Conservation (phyloP, 2,113 vertebrate genomes). For the Aramus guarauna region DNA sequence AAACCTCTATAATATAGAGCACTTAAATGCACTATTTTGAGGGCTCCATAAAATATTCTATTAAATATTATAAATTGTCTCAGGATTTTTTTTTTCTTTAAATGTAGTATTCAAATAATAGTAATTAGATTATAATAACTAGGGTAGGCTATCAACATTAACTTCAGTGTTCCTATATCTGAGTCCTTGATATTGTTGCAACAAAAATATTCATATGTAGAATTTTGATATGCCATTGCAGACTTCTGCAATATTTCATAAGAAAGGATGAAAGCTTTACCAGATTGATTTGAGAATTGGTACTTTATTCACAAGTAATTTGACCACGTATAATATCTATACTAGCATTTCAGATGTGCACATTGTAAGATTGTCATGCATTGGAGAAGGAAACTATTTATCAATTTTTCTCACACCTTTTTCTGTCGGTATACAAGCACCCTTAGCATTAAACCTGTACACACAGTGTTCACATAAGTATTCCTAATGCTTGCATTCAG, state of each 20-base stretch:
- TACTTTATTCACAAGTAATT: neutral
- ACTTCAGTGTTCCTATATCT: neutral
- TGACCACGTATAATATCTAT: neutral
- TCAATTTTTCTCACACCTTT: neutral
- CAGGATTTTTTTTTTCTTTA: neutral
- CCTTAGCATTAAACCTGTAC: neutral
- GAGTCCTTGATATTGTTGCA: neutral
- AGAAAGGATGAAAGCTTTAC: neutral
- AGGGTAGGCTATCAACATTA: neutral
- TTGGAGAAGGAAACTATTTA: neutral
- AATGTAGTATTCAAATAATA: neutral
- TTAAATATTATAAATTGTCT: neutral
- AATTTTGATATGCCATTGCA: neutral
- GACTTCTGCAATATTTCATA: neutral
- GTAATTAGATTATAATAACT: neutral
- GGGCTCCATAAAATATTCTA: neutral
- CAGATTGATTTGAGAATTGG: neutral
- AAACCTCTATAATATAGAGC: neutral
- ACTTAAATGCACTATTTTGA: neutral
- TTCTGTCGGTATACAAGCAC: neutral
- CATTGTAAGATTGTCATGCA: neutral
- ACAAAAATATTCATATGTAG: neutral
- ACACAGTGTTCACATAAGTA: fast-evolving
- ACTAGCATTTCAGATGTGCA: neutral
- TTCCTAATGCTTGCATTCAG: neutral